Base-by-base conservation (phyloP, 2,113 vertebrate species). In the Puffinus mauretanicus region DNA sequence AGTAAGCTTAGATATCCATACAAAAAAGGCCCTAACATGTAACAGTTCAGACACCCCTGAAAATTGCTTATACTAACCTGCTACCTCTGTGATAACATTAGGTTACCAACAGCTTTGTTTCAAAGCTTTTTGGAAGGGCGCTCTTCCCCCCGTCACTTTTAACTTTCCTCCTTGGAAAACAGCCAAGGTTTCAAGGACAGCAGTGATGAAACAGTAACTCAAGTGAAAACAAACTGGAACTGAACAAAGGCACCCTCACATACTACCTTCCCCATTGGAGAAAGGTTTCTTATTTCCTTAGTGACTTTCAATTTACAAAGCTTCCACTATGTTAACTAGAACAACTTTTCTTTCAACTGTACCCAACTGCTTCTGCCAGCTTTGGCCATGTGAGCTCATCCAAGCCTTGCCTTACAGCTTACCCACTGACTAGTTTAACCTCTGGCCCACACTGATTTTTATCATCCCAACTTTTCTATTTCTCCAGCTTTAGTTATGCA, bases 161-260 rank as follows among this genome's bases (percentile, higher is more conserved):
- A 55, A 40, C 26, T 51, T 66, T 61, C 32, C 12, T 38, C n/a
- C 34, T 62, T 96, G 95, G 96, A 87, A 26, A 71, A 75, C 27
- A 52, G 97, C 96, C 97, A 97, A 86, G 64, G 86, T 94, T 97
- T 97, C 95, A 93, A 92, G 94, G 86, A 57, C 78, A 93, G 60
- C 82, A 80, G 62, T 96, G 94, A 92, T 95, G 95, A 94, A 97
- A 96, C 79, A 81, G 86, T 81, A 91, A 93, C 82, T 95, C 85
- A 75, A 98, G 82, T 76, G 94, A 97, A 96, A 98, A 97, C 90
- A 95, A 97, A 97, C 9, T 94, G 78, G 78, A 83, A 91, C 78
- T 34, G 94, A 96, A 96, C 96, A 96, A 96, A 93, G 75, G 42
- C 24, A 20, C 16, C 40, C 62, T 88, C 58, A 85, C 84, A 78